phyloP scores from a whole-genome alignment of 2,797 vertebrate species.

The Sciaenops ocellatus region DNA sequence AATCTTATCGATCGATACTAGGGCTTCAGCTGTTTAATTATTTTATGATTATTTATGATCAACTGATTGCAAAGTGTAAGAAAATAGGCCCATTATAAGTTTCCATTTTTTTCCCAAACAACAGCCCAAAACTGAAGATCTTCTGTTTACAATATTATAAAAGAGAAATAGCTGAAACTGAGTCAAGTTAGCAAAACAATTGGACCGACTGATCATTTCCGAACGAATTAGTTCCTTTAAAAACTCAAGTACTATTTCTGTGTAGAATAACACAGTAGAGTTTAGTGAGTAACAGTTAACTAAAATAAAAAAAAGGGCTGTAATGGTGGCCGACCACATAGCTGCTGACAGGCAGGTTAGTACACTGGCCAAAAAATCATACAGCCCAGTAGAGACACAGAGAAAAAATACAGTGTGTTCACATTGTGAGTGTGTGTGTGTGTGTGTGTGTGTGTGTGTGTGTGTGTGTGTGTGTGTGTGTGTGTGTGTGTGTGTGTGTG shows the following conservation, averaged over 20 bases:
- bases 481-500: conserved; percentile 8
- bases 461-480: conserved; percentile 12
- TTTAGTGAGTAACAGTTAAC: conserved; percentile 40
- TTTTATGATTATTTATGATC: neutral
- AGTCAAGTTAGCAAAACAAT: too few species aligned
- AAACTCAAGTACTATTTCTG: conserved; percentile 1
- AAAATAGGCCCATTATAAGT: neutral
- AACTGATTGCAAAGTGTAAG: neutral
- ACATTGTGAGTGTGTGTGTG: conserved; percentile 38
- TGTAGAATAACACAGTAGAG: conserved; percentile 43
- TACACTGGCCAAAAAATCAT: conserved; percentile 54
- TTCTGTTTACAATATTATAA: neutral
- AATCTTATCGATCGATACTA: neutral
- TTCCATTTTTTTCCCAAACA: neutral
- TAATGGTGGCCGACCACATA: conserved; percentile 51
- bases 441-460: conserved; percentile 22
- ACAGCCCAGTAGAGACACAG: conserved; percentile 50
- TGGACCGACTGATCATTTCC: neutral
- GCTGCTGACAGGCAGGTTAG: conserved; percentile 64
- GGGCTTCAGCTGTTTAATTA: neutral
- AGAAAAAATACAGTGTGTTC: conserved; percentile 22
- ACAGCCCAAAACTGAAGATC: neutral
- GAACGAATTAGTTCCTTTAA: neutral
- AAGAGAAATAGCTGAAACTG: conserved; percentile 5
- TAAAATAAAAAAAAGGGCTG: conserved; percentile 48